Conservation (phyloP, 1,140 invertebrate species). For the Drosophila persimilis region DNA sequence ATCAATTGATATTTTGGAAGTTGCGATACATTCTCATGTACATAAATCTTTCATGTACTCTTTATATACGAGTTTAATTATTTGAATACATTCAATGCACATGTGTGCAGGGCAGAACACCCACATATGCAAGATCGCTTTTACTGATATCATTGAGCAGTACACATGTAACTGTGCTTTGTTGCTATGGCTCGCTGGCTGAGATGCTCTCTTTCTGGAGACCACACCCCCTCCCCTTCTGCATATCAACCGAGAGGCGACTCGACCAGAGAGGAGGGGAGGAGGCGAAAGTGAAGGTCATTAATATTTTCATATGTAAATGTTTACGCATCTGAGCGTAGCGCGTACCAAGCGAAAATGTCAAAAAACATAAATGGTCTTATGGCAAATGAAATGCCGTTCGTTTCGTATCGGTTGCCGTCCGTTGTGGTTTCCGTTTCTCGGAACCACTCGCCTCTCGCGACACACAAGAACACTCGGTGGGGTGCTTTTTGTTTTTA, state of each 20-base stretch:
- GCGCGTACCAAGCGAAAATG: slow-evolving; percentile 43
- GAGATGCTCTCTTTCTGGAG: slow-evolving; percentile 1
- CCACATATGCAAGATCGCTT: slow-evolving; percentile 6
- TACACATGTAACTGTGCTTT: slow-evolving; percentile 1
- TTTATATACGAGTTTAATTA: slow-evolving; percentile 24
- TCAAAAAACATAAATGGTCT: slow-evolving; percentile 53
- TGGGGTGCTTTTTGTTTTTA: slow-evolving; percentile 34
- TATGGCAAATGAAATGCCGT: slow-evolving; percentile 58
- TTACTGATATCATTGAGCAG: slow-evolving; percentile 3
- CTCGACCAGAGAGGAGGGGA: slow-evolving; percentile 19
- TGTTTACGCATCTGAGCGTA: slow-evolving; percentile 51
- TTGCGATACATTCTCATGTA: slow-evolving; percentile 8
- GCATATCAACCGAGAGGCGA: slow-evolving; percentile 24
- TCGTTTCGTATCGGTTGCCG: slow-evolving; percentile 32
- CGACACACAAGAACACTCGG: slow-evolving; percentile 26
- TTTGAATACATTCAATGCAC: slow-evolving; percentile 26
- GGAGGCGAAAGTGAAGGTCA: slow-evolving; percentile 80
- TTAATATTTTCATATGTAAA: slow-evolving; percentile 77
- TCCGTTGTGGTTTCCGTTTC: slow-evolving; percentile 55
- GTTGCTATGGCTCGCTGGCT: slow-evolving; percentile 12
- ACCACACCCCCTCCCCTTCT: slow-evolving; percentile 16
- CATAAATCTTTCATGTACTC: not conserved
- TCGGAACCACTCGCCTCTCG: slow-evolving; percentile 24
- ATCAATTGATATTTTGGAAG: slow-evolving; percentile 32
- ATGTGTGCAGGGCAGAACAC: too few relatives aligned